Evolutionary conservation across 1,140 invertebrate species (phyloP).

Genomic region (Microplitis mediator): DNA sequence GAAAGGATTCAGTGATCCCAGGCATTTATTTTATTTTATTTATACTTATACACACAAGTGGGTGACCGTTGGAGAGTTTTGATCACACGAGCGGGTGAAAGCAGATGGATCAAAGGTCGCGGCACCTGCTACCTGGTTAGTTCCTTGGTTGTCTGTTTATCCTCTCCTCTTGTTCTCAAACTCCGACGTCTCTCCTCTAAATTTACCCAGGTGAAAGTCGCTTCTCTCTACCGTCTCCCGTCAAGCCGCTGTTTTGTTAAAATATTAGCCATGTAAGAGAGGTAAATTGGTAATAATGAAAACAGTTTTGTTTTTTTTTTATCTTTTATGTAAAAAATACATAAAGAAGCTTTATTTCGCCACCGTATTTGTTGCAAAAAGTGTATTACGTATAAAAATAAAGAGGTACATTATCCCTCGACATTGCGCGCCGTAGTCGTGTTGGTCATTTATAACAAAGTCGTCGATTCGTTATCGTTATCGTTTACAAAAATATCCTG

Average conservation of each 20-base stretch:
- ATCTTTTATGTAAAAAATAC: conserved; percentile 59
- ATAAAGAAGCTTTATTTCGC: conserved; percentile 65
- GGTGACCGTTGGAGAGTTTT: conserved; percentile 16
- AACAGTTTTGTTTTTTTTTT: conserved; percentile 13
- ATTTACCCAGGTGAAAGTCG: no score
- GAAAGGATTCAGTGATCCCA: neutral
- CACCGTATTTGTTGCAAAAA: conserved; percentile 64
- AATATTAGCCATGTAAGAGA: neutral
- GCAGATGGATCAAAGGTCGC: conserved; percentile 33
- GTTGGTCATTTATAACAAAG: conserved; percentile 12
- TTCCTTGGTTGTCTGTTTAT: neutral
- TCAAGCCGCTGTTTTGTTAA: no score
- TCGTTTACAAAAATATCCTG: conserved; percentile 15
- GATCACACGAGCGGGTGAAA: conserved; percentile 28
- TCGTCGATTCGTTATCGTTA: neutral
- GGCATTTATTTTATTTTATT: neutral
- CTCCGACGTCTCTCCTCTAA: no score
- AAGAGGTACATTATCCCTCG: conserved; percentile 32
- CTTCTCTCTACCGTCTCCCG: no score
- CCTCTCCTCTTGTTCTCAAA: neutral
- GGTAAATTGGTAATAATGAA: neutral
- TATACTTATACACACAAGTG: neutral
- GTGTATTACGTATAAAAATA: conserved; percentile 49
- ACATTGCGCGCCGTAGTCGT: conserved; percentile 17
- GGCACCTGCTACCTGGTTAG: conserved; percentile 24